These are phyloP conservation scores for Ceratoteleas bidentatus DNA, from an alignment of 1,140 invertebrate species.

Conservation along the genomic window DNA sequence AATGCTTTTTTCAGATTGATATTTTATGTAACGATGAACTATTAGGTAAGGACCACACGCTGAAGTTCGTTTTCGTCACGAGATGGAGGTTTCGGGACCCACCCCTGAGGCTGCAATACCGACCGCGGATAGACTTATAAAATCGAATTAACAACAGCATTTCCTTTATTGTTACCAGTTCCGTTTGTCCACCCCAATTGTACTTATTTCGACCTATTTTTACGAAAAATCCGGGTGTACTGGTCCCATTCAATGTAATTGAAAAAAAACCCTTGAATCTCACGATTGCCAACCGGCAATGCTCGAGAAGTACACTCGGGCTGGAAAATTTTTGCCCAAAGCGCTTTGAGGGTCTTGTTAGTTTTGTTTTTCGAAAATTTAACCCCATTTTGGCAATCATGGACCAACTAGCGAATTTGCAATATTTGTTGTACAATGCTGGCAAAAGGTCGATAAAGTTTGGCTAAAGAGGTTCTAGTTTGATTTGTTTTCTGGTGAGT, in stretches of 20 bases:
- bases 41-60: constrained; percentile 98
- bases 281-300: too few species aligned
- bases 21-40: constrained; percentile 99
- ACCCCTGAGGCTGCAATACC: constrained; percentile 91
- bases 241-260: neutral
- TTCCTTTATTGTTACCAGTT: constrained; percentile 21
- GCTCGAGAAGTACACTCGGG: too few species aligned
- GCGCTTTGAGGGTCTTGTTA: too few species aligned
- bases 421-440: constrained; percentile 10
- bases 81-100: constrained; percentile 97
- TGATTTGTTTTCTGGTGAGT: too few species aligned
- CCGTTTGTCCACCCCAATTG: constrained; percentile 2
- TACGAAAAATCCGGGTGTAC: neutral
- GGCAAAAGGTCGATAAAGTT: too few species aligned
- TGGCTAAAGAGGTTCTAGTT: too few species aligned
- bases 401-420: constrained; percentile 11
- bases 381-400: neutral
- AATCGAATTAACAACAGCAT: constrained; percentile 6
- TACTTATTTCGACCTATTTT: constrained; percentile 13
- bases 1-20: constrained; percentile 88
- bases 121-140: constrained; percentile 87
- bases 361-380: too few species aligned
- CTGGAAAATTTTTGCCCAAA: too few species aligned
- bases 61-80: constrained; percentile 99
- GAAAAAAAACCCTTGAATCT: too few species aligned